Evolutionary conservation across 2,888 invertebrate genomes (phyloP).

Genomic region (Nyleta sp.): DNA sequence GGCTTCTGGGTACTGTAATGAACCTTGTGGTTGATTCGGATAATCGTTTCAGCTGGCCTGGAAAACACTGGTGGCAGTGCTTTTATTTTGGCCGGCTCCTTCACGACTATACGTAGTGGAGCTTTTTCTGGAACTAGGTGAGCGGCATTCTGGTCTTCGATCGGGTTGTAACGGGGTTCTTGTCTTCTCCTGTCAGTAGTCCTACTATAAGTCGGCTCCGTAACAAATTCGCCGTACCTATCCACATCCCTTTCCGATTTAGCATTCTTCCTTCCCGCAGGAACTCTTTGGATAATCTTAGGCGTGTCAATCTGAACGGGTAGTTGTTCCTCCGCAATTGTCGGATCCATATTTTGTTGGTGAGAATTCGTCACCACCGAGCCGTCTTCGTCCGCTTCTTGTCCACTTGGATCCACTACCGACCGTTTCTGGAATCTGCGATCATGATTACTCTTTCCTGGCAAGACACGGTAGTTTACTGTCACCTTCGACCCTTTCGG

Average conservation of each 20-base stretch:
- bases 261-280: slow-evolving; percentile 69
- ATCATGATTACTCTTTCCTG: slow-evolving; percentile 21
- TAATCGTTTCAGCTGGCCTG: slow-evolving; percentile 34
- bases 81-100: not conserved
- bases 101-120: not conserved
- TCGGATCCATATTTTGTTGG: slow-evolving; percentile 23
- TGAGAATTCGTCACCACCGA: slow-evolving; percentile 42
- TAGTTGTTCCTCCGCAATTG: not conserved
- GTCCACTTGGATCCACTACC: not conserved
- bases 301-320: slow-evolving; percentile 34
- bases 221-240: slow-evolving; percentile 68
- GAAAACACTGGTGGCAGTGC: slow-evolving; percentile 1
- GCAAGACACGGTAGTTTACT: slow-evolving; percentile 44
- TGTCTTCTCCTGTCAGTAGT: slow-evolving; percentile 70
- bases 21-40: slow-evolving; percentile 35
- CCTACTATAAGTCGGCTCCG: slow-evolving; percentile 39
- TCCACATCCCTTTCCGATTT: slow-evolving; percentile 66
- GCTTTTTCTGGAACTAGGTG: not conserved
- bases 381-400: slow-evolving; percentile 7
- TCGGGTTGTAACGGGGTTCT: slow-evolving; percentile 75
- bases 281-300: slow-evolving; percentile 69
- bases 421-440: slow-evolving; percentile 45
- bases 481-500: slow-evolving; percentile 41
- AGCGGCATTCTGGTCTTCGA: slow-evolving; percentile 44
- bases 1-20: slow-evolving; percentile 20